Evolutionary conservation across 2,888 invertebrate genomes (phyloP), one percentile per base, ranked within the genome.

Genomic region (Drosophila algonquin): DNA sequence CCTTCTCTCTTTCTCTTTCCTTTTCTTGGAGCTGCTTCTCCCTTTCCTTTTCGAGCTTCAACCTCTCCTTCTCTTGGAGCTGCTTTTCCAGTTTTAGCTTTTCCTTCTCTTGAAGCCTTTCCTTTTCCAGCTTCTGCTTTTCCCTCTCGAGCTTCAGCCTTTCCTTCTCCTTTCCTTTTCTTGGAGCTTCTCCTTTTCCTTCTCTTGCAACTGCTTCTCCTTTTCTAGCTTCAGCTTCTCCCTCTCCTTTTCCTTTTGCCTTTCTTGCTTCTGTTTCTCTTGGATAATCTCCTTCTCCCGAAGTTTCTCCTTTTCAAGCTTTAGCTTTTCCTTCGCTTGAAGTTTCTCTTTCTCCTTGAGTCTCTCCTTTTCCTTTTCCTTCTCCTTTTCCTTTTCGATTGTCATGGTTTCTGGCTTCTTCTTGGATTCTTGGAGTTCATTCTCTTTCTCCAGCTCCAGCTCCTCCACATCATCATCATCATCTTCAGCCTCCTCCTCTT

Each of bases 1-100:
- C 55, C 44, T 24, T 35, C 12, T 35, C 55, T 27, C 27, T n/a
- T 55, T 55, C 54, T 47, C 35, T 67, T 18, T 63, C 58, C 30
- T 61, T 54, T 45, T 51, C 63, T 24, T 79, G 72, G 8, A 63
- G 52, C 18, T 53, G 1, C n/a, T 30, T 30, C 30, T 12, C 45
- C 9, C 21, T 14, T 21, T 59, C 59, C 6, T 46, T 59, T 46
- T 45, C 51, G 30, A 30, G 35, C 21, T 52, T 64, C 21, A 18
- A 35, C 45, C 35, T 59, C 58, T 73, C 69, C 0, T 21, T n/a
- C 58, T 50, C 52, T 40, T 9, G 46, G 8, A 55, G 10, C 9
- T 47, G 10, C 46, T 53, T 27, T 45, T 55, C 48, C 0, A 7
- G 45, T 2, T 63, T 32, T 14, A 44, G 18, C 32, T 32, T 32